Percentiles rank a stretch among this genome's conserved stretches.
phyloP scores from a whole-genome alignment of 2,797 vertebrate genomes.

The Falco berigora region DNA sequence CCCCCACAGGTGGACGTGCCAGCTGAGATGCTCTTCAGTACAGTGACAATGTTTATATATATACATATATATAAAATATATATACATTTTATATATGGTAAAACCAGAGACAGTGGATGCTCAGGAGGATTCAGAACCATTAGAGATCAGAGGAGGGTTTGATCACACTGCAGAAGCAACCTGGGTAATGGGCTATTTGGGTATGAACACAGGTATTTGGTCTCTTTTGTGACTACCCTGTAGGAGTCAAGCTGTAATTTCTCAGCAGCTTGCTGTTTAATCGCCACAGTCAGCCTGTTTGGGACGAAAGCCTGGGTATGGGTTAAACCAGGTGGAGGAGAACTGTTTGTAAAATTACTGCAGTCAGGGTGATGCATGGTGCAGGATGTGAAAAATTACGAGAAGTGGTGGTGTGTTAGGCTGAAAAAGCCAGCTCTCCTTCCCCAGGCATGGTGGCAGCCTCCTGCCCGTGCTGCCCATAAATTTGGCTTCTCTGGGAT shows the following conservation, averaged over 20 bases:
- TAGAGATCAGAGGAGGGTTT: background rate
- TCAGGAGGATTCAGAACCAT: background rate
- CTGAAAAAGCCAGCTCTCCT: background rate
- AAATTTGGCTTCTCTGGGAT: no score
- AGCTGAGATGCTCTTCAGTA: background rate
- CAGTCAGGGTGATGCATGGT: background rate
- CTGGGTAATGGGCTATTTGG: background rate
- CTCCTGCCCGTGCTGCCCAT: background rate
- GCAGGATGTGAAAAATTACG: background rate
- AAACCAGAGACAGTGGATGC: background rate
- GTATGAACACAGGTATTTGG: background rate
- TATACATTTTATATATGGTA: no score
- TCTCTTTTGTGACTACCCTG: background rate
- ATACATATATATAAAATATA: no score
- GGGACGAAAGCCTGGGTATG: no score
- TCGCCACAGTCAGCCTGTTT: no score
- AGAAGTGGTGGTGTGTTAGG: background rate
- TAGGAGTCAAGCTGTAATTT: background rate
- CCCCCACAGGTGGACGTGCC: no score
- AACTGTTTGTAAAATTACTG: background rate
- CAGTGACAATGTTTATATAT: no score
- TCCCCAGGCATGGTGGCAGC: rapidly evolving
- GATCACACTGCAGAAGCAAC: background rate
- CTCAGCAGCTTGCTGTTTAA: background rate
- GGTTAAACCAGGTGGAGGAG: background rate